Conservation (phyloP, 1,140 invertebrate species). For the Orussus abietinus region DNA sequence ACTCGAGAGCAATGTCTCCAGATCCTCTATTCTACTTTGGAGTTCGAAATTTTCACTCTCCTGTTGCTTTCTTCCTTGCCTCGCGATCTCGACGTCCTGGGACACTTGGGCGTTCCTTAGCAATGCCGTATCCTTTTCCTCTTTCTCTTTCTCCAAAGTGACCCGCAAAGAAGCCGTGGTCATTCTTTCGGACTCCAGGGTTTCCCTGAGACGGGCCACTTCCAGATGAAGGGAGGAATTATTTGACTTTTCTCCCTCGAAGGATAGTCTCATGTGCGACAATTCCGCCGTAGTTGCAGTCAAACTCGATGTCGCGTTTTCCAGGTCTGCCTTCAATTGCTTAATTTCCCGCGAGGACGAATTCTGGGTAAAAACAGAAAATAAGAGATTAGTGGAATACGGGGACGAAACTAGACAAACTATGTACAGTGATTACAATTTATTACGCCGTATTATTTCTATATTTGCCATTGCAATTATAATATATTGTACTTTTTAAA, state of each 20-base stretch:
- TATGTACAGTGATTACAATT: no score
- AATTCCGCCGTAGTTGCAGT: constrained; percentile 31
- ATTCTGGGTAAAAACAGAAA: no score
- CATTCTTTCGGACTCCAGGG: constrained; percentile 36
- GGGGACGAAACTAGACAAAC: no score
- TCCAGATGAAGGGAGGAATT: constrained; percentile 41
- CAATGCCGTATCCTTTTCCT: constrained; percentile 73
- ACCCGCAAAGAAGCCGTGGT: constrained; percentile 33
- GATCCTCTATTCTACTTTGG: constrained; percentile 36
- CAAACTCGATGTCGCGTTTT: constrained; percentile 34
- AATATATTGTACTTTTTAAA: no score
- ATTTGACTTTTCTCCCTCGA: constrained; percentile 35
- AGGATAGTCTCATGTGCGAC: constrained; percentile 30
- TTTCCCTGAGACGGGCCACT: constrained; percentile 32
- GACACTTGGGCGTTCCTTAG: constrained; percentile 80
- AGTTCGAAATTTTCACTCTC: constrained; percentile 56
- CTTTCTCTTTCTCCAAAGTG: constrained; percentile 54
- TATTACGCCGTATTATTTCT: no score
- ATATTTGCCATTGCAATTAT: no score
- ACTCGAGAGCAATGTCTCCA: constrained; percentile 35
- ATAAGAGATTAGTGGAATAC: no score
- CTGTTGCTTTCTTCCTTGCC: constrained; percentile 64
- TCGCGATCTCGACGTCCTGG: constrained; percentile 72
- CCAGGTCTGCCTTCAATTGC: constrained; percentile 43
- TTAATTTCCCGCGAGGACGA: constrained; percentile 48